These are phyloP conservation scores for Etheostoma spectabile DNA, from an alignment of 2,113 vertebrate genomes.

Conservation along the genomic window DNA sequence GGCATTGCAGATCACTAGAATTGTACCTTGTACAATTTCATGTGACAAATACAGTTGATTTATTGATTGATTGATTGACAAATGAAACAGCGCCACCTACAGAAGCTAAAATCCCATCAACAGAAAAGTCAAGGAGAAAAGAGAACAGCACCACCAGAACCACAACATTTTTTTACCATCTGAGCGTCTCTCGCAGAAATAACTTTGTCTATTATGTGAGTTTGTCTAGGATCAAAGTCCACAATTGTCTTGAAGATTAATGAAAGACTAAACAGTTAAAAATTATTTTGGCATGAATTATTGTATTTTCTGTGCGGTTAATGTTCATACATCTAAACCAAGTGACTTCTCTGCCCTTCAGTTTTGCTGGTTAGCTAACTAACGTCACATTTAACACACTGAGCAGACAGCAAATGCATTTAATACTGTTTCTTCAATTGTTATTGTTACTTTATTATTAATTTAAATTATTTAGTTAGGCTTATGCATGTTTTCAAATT, in stretches of 20 bases:
- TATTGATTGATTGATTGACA: not conserved
- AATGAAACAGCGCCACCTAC: not conserved
- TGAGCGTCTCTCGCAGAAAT: not conserved
- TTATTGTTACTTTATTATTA: not conserved
- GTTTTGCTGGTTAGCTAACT: not conserved
- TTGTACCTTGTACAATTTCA: too few relatives aligned
- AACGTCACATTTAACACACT: not conserved
- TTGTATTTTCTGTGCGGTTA: not conserved
- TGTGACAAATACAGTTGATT: too few relatives aligned
- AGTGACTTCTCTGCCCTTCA: not conserved
- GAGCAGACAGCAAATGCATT: not conserved
- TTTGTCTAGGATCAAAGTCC: not conserved
- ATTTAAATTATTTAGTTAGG: not conserved
- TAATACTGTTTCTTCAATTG: too few relatives aligned
- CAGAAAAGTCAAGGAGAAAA: not conserved
- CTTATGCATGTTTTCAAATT: not conserved
- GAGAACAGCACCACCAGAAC: not conserved
- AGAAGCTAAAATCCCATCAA: not conserved
- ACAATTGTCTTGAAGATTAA: not conserved
- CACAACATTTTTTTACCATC: not conserved
- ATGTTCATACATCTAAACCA: not conserved
- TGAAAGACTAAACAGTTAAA: not conserved
- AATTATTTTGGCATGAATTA: not conserved
- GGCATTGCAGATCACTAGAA: too few relatives aligned
- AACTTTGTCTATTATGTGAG: not conserved